Evolutionary conservation across 2,888 invertebrate genomes (phyloP).

Genomic region (Rhaphigaster nebulosa): DNA sequence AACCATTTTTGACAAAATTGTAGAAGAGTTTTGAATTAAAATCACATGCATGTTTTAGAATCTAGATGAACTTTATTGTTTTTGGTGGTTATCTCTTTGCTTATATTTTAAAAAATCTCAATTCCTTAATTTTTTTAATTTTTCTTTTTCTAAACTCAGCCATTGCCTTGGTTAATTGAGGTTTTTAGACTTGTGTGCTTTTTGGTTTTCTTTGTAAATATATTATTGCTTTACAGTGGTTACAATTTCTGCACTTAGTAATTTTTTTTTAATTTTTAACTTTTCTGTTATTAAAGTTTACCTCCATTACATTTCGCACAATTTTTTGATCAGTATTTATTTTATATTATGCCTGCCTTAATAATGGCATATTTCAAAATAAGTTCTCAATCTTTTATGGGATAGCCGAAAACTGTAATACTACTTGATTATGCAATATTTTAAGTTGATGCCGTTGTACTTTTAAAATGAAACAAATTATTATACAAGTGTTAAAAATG

Average conservation of each 20-base stretch:
- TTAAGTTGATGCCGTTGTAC: no score
- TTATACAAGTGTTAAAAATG: no score
- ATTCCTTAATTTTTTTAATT: neutral
- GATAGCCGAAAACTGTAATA: no score
- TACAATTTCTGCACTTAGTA: neutral
- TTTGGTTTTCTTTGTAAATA: neutral
- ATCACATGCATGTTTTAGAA: neutral
- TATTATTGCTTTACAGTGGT: neutral
- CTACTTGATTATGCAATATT: no score
- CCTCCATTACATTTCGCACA: neutral
- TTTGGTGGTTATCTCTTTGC: neutral
- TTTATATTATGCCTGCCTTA: neutral
- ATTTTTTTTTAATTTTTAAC: neutral
- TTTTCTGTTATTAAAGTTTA: conserved; percentile 1
- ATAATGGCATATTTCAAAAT: neutral
- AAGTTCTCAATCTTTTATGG: neutral
- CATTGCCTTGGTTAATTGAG: neutral
- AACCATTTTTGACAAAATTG: neutral
- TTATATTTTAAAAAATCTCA: neutral
- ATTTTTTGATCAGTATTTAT: neutral
- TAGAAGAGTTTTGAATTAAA: neutral
- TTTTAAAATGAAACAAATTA: no score
- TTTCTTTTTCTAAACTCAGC: neutral
- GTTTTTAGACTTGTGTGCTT: neutral
- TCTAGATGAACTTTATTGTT: neutral